A percentile compares a stretch with the other conserved stretches of the same genome.
phyloP scores from a whole-genome alignment of 2,797 vertebrate species.

The Phoeniculus purpureus region DNA sequence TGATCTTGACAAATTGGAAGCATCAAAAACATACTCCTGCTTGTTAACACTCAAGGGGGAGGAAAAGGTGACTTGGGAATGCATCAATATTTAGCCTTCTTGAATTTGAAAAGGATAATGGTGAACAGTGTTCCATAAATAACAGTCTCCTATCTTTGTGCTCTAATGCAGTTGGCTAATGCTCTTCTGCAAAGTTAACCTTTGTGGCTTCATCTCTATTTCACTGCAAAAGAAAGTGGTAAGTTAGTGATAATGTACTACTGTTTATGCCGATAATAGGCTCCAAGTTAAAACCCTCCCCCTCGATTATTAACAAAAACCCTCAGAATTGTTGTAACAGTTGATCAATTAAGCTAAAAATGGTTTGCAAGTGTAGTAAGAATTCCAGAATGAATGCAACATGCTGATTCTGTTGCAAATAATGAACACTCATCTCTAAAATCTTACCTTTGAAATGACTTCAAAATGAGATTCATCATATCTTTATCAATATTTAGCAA shows the following conservation, averaged over 20 bases:
- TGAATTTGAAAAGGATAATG: constrained; percentile 55
- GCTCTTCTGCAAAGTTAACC: constrained; percentile 41
- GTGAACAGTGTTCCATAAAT: constrained; percentile 60
- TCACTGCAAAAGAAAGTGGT: constrained; percentile 23
- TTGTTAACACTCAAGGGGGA: constrained; percentile 45
- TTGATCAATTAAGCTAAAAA: background rate
- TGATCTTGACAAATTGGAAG: constrained; percentile 73
- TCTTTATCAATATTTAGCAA: background rate
- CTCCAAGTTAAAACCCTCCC: background rate
- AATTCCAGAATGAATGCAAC: background rate
- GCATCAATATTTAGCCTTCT: constrained; percentile 54
- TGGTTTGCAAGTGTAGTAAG: background rate
- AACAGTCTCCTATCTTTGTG: constrained; percentile 37
- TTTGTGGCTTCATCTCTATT: constrained; percentile 60
- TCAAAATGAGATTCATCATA: background rate
- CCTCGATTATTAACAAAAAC: background rate
- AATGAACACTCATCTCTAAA: background rate
- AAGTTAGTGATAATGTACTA: constrained; percentile 30
- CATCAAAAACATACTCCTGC: constrained; percentile 49
- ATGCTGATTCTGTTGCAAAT: background rate
- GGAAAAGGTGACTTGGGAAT: constrained; percentile 58
- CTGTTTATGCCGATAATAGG: constrained; percentile 24
- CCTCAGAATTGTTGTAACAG: background rate
- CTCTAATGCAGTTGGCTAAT: constrained; percentile 37
- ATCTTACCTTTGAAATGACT: background rate